Base-by-base conservation (phyloP, 2,797 vertebrate genomes). In the Pogoniulus pusillus region DNA sequence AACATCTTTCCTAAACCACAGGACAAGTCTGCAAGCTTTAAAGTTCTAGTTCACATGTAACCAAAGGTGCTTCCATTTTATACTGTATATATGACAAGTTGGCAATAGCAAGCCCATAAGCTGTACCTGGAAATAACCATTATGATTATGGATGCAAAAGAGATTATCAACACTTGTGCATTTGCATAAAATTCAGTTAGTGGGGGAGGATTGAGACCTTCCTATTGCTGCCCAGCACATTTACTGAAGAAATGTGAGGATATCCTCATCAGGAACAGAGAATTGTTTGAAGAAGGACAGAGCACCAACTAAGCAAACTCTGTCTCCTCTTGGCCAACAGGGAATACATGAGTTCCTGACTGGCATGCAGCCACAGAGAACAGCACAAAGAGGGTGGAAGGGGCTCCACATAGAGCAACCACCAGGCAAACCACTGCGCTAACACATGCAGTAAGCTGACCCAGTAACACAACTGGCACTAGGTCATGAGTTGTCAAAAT, bases 381-480 rank as follows among this genome's bases (percentile, higher is more conserved):
- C 22, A 39, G 70, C 35, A 27, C 3, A 23, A n/a, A 41, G 19
- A 26, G 15, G 14, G 22, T 10, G 14, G 2, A 0, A 82, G n/a
- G 29, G 35, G 29, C 22, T 70, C 43, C n/a, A 8, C 4, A 6
- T 1, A 24, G n/a, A 59, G n/a, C 24, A 54, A 8, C 17, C 19
- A 10, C 24, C 39, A 51, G 8, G 68, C 27, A 65, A n/a, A 55
- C 10, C 2, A 1, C 34, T 32, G n/a, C 2, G 0, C 58, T 65
- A 45, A 65, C 17, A 10, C 17, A 4, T 4, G 6, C 1, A 1
- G 12, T 1, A 9, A 76, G 49, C 37, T 8, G 49, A 49, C 2
- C 30, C 27, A 22, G 55, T 2, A 15, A 51, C 35, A 64, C 51
- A 49, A 41, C 43, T 23, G 60, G 22, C 47, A 3, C 12, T 4